Evolutionary conservation across 2,888 invertebrate species (phyloP), one percentile per base, ranked within the genome.

Genomic region (Lithophane socia): DNA sequence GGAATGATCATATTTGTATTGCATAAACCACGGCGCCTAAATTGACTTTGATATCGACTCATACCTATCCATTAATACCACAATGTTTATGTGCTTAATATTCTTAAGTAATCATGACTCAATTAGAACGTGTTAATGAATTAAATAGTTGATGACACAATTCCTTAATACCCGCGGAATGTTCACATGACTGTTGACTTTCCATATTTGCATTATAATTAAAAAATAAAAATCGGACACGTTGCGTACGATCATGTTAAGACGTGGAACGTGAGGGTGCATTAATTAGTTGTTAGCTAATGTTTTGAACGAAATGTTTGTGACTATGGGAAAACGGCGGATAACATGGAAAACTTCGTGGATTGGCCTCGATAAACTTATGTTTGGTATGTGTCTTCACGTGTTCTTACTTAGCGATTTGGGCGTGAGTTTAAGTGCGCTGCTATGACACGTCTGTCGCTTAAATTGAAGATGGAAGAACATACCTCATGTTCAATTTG

Each of bases 201-300:
- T 73, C 78, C 79, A 88, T 94, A 92, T 95, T 95, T 95, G 92
- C 91, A 91, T 91, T 90, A 92, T 91, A 92, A 93, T 94, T 86
- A 83, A 86, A 92, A 92, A 93, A 92, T 91, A 91, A 92, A 93
- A 93, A 94, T 93, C 91, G 88, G 91, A 91, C 90, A 90, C 89
- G 90, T 87, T 88, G 90, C 88, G 89, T 92, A 94, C 92, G 90
- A 94, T 92, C 92, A 89, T 90, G 91, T 90, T 90, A 90, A 90
- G 89, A 87, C 73, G 88, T 68, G 80, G 61, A 24, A 79, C 96
- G 96, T 96, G 96, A 87, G 89, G 90, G 77, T 90, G 96, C 96
- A 96, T 96, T 96, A 95, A 96, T 96, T 92, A 90, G 88, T 70
- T 84, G 85, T 85, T 87, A 88, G 90, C 88, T 90, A 88, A 91